Conservation (phyloP, 1,140 invertebrate species). For the Drosophila triauraria region DNA sequence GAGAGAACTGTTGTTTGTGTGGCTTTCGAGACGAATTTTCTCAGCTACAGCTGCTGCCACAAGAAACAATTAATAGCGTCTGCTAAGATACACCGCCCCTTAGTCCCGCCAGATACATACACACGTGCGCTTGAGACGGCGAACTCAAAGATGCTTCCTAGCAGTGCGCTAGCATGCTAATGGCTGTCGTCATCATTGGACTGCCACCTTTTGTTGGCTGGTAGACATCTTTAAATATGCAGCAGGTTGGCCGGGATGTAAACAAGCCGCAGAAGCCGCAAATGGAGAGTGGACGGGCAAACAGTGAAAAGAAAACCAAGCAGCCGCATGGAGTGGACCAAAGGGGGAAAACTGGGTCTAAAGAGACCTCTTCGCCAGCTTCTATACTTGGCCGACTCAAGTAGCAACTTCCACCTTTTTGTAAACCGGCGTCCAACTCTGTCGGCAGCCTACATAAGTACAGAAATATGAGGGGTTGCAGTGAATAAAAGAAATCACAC, state of each 20-base stretch:
- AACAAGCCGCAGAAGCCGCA: constrained; percentile 66
- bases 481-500: constrained; percentile 10
- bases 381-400: constrained; percentile 58
- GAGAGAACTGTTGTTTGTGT: constrained; percentile 26
- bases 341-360: constrained; percentile 1
- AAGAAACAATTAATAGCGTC: constrained; percentile 81
- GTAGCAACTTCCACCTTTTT: constrained; percentile 59
- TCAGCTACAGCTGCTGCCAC: constrained; percentile 66
- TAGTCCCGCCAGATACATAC: constrained; percentile 11
- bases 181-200: constrained; percentile 55
- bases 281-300: constrained; percentile 68
- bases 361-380: constrained; percentile 24
- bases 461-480: not conserved
- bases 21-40: constrained; percentile 47
- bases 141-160: constrained; percentile 61
- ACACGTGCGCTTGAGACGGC: constrained; percentile 58
- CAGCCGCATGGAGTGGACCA: constrained; percentile 24
- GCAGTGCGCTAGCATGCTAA: constrained; percentile 52
- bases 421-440: constrained; percentile 14
- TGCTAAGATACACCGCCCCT: constrained; percentile 35
- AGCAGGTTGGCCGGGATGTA: constrained; percentile 66
- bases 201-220: constrained; percentile 72
- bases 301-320: constrained; percentile 45
- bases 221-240: constrained; percentile 76
- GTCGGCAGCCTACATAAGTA: constrained; percentile 23